Evolutionary conservation across 2,888 invertebrate genomes (phyloP), one percentile per base, ranked within the genome.

Genomic region (Urechis unicinctus): DNA sequence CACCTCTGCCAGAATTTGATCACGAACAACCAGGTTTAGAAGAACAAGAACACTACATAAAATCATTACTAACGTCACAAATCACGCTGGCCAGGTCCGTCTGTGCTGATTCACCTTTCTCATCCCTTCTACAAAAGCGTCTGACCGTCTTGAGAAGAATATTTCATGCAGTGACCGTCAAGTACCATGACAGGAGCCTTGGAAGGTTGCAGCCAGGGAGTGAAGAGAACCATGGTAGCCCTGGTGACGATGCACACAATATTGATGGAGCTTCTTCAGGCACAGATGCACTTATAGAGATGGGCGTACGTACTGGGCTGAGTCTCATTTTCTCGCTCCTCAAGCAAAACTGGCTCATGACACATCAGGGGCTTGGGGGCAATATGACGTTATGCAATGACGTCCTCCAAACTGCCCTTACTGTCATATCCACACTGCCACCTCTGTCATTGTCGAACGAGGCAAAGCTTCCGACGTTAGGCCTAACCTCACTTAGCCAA

Each of bases 281-380:
- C 28, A 71, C 70, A 41, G 81, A 83, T 66, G 83, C 83, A 1
- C 72, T 85, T 53, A 71, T 85, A 46, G 84, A 85, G 75, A 80
- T 85, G 63, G 84, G 84, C 4, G 83, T 85, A 1, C 82, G 82
- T 70, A 84, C 84, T 43, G 84, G 84, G 1, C 75, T 85, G 4
- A 83, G 81, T 58, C 72, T 85, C 47, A 67, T 85, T 26, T 85
- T 85, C 70, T 81, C 83, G 5, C 70, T 85, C 28, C 75, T 85
- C 24, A 75, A 79, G 61, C 83, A 85, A 66, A 84, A 83, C 71
- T 85, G 84, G 84, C 76, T 59, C 3, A 53, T 73, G 29, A 61
- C 72, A 4, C 56, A 55, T 26, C 53, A 61, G 21, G 50, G 4
- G 4, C 13, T 6, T 21, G 24, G 5, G 9, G 6, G 26, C 9